Conservation (phyloP, 1,140 invertebrate genomes). For the Dinoponera quadriceps region DNA sequence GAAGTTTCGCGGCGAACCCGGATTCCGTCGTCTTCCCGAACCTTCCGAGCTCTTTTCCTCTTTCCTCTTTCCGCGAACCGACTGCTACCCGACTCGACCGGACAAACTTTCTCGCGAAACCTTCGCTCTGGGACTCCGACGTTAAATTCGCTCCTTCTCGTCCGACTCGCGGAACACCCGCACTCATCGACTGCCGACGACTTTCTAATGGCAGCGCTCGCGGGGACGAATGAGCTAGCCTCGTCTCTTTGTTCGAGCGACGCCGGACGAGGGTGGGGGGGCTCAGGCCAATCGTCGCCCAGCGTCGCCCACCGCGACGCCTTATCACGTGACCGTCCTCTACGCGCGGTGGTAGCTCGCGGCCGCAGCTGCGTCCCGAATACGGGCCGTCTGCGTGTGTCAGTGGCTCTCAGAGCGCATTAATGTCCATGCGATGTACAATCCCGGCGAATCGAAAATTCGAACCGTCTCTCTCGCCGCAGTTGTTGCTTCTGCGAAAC, state of each 20-base stretch:
- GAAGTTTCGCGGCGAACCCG: neutral
- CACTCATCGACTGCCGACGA: constrained; percentile 77
- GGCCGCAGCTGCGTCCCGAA: constrained; percentile 75
- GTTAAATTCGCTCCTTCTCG: neutral
- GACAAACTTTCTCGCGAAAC: constrained; percentile 4
- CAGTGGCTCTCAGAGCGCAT: constrained; percentile 63
- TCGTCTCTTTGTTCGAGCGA: constrained; percentile 80
- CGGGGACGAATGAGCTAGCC: constrained; percentile 70
- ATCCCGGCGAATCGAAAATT: constrained; percentile 7
- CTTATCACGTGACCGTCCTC: constrained; percentile 62
- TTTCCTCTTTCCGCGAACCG: neutral
- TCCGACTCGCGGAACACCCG: constrained; percentile 64
- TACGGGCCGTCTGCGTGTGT: constrained; percentile 57
- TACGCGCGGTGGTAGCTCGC: constrained; percentile 67
- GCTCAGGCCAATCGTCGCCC: constrained; percentile 5
- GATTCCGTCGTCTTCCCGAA: neutral
- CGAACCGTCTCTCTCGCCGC: too few relatives aligned
- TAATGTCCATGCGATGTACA: neutral
- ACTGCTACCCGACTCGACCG: constrained; percentile 15
- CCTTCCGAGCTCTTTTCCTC: neutral
- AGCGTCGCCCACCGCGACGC: constrained; percentile 9
- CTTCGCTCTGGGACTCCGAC: neutral
- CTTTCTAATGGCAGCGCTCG: constrained; percentile 79
- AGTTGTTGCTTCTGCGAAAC: too few relatives aligned
- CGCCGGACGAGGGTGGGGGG: constrained; percentile 39